Evolutionary conservation across 1,140 invertebrate genomes (phyloP).

Genomic region (Drosophila bipectinata): DNA sequence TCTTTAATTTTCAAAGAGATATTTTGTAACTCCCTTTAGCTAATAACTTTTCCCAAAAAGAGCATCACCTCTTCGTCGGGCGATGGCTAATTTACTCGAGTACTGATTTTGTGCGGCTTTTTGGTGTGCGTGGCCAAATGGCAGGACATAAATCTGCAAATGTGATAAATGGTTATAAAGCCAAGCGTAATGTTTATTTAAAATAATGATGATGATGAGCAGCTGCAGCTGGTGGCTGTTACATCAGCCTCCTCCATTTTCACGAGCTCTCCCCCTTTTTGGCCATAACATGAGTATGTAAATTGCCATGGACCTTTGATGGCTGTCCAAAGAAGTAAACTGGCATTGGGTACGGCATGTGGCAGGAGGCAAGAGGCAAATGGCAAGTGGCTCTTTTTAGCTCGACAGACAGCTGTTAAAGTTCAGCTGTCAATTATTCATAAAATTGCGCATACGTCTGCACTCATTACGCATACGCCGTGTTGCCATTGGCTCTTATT

Average conservation of each 20-base stretch:
- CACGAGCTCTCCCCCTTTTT: neutral
- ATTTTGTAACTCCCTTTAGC: neutral
- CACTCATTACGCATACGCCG: conserved; percentile 70
- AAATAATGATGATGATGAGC: conserved; percentile 79
- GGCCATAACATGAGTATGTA: conserved; percentile 45
- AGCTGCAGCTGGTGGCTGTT: conserved; percentile 29
- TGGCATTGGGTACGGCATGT: conserved; percentile 29
- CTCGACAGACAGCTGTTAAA: conserved; percentile 46
- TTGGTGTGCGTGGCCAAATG: conserved; percentile 34
- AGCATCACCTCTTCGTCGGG: conserved; percentile 22
- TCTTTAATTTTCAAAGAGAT: neutral
- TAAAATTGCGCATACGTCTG: conserved; percentile 70
- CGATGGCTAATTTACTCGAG: conserved; percentile 27
- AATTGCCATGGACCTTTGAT: conserved; percentile 51
- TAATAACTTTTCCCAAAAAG: neutral
- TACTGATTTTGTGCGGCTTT: conserved; percentile 23
- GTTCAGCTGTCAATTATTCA: conserved; percentile 76
- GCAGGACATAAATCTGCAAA: conserved; percentile 73
- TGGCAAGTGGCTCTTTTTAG: conserved; percentile 39
- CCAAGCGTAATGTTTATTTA: conserved; percentile 76
- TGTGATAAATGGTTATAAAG: conserved; percentile 79
- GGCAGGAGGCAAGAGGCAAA: neutral
- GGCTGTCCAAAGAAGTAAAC: conserved; percentile 13
- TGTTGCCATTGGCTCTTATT: conserved; percentile 19
- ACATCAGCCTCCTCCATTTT: conserved; percentile 2